These are phyloP conservation scores for Tinea trinotella DNA, from an alignment of 2,888 invertebrate genomes.

Conservation along the genomic window DNA sequence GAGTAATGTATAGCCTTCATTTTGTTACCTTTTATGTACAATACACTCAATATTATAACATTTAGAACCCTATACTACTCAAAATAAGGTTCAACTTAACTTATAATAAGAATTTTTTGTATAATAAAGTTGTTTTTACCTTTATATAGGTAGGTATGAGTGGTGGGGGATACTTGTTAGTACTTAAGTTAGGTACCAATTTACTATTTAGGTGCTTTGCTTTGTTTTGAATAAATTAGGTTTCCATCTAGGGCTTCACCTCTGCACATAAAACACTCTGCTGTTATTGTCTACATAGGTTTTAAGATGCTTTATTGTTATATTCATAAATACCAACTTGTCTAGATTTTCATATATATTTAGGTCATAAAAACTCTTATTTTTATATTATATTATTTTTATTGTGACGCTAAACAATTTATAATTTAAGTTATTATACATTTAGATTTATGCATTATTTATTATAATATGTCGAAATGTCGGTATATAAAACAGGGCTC, in stretches of 20 bases:
- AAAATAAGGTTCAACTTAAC: background rate
- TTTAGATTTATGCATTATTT: too few relatives aligned
- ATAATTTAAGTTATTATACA: too few relatives aligned
- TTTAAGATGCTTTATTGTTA: too few relatives aligned
- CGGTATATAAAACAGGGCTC: too few relatives aligned
- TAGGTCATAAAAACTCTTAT: too few relatives aligned
- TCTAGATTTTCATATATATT: too few relatives aligned
- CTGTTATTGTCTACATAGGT: constrained; percentile 16
- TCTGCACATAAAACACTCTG: constrained; percentile 16
- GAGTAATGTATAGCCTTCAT: constrained; percentile 10
- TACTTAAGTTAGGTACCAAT: constrained; percentile 7
- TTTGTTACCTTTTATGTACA: constrained; percentile 1
- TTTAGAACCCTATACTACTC: background rate
- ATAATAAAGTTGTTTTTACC: background rate
- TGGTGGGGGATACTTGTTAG: background rate
- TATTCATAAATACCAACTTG: too few relatives aligned
- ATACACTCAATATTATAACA: background rate
- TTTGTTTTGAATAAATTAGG: constrained; percentile 22
- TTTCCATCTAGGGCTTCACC: constrained; percentile 21
- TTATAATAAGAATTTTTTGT: background rate
- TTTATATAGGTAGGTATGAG: constrained; percentile 4
- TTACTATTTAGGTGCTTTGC: constrained; percentile 1
- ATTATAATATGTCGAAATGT: too few relatives aligned
- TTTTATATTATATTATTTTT: too few relatives aligned
- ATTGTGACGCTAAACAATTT: too few relatives aligned